phyloP scores from a whole-genome alignment of 2,888 invertebrate species.

The Cynaeus angustus region DNA sequence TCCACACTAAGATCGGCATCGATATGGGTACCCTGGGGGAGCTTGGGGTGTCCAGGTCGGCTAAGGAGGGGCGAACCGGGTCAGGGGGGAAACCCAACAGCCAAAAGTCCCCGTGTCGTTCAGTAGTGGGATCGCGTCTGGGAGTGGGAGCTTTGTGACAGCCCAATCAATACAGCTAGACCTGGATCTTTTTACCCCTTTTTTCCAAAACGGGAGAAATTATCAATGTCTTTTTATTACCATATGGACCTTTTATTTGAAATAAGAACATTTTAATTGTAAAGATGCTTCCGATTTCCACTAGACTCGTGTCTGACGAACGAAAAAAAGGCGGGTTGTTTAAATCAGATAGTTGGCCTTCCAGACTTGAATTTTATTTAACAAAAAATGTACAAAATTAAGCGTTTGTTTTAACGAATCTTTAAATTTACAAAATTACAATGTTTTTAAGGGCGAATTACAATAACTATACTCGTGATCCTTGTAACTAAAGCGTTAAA shows the following conservation, averaged over 20 bases:
- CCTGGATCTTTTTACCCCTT: constrained; percentile 78
- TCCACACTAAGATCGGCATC: constrained; percentile 98
- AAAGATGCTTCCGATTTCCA: too few species aligned
- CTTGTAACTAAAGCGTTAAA: constrained; percentile 72
- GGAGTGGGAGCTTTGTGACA: constrained; percentile 93
- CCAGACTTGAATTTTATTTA: too few species aligned
- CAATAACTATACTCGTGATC: constrained; percentile 67
- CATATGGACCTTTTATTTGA: too few species aligned
- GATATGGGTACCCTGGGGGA: constrained; percentile 95
- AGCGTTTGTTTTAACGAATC: neutral
- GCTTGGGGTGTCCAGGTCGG: constrained; percentile 88
- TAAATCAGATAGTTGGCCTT: too few species aligned
- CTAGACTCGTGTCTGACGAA: too few species aligned
- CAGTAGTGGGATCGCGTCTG: constrained; percentile 99
- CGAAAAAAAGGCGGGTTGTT: too few species aligned
- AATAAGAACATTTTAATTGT: too few species aligned
- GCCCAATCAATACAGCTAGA: constrained; percentile 88
- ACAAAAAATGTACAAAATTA: neutral
- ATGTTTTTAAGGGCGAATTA: constrained; percentile 13
- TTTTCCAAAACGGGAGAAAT: constrained; percentile 63
- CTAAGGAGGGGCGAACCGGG: constrained; percentile 98
- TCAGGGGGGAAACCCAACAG: constrained; percentile 99
- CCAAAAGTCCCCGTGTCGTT: constrained; percentile 99
- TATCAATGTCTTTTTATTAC: too few species aligned
- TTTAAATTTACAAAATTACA: neutral